A percentile compares a stretch with the other conserved stretches of the same genome.
Conservation (phyloP, 1,140 invertebrate species). For the Drosophila nebulosa region DNA sequence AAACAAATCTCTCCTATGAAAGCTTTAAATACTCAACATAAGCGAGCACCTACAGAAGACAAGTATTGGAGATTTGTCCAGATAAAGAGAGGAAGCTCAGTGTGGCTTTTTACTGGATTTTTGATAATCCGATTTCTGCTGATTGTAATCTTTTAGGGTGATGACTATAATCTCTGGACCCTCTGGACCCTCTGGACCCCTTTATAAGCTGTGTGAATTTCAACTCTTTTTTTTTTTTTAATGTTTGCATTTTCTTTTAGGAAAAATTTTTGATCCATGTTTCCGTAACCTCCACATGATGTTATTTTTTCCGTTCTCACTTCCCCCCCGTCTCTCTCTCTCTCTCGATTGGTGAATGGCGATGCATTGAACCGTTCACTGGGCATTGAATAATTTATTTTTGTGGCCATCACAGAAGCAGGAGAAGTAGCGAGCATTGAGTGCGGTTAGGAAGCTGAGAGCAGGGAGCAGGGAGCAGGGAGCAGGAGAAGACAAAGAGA, state of each 20-base stretch:
- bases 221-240: neutral
- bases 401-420: neutral
- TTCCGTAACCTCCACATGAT: neutral
- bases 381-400: constrained; percentile 50
- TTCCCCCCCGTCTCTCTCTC: neutral
- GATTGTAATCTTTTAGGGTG: neutral
- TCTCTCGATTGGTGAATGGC: constrained; percentile 12
- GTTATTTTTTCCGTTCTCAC: neutral
- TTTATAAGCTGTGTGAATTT: neutral
- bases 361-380: constrained; percentile 42
- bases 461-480: neutral
- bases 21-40: too few relatives aligned
- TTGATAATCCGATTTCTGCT: neutral
- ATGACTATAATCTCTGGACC: neutral
- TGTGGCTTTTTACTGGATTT: too few relatives aligned
- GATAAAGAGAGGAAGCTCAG: too few relatives aligned
- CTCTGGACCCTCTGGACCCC: neutral
- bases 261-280: neutral
- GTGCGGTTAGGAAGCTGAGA: neutral
- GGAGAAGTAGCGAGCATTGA: neutral
- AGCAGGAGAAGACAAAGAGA: neutral
- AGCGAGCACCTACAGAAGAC: too few relatives aligned
- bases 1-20: too few relatives aligned
- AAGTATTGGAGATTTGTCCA: too few relatives aligned
- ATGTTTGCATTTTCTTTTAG: neutral